A percentile compares a stretch with the other conserved stretches of the same genome.
phyloP scores from a whole-genome alignment of 2,113 vertebrate species.

The Catharus fuscescens region DNA sequence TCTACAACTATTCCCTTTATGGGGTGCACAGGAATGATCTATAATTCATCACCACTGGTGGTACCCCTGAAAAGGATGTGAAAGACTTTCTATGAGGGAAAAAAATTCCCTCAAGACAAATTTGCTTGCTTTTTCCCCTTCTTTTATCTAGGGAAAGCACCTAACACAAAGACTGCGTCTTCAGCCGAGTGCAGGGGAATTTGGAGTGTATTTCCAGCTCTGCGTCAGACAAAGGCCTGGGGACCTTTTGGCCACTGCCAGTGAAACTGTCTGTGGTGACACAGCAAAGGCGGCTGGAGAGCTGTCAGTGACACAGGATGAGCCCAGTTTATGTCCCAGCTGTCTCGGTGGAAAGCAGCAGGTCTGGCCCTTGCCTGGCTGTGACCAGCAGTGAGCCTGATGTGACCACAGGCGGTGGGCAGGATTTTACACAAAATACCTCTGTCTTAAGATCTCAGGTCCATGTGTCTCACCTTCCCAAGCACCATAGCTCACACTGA shows the following conservation, averaged over 20 bases:
- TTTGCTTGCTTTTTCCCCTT: neutral
- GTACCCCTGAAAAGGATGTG: neutral
- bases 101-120: neutral
- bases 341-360: neutral
- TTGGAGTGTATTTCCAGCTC: neutral
- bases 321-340: neutral
- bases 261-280: neutral
- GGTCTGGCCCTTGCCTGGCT: neutral
- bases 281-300: neutral
- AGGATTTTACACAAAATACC: neutral
- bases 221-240: neutral
- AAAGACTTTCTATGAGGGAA: neutral
- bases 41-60: neutral
- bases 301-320: neutral
- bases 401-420: neutral
- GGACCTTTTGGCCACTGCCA: neutral
- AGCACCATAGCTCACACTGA: fast-evolving
- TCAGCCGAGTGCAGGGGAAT: neutral
- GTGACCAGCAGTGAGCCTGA: neutral
- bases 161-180: neutral
- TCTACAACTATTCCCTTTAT: neutral
- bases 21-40: neutral
- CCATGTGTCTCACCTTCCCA: fast-evolving
- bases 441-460: neutral
- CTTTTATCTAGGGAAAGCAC: neutral